Evolutionary conservation across 2,888 invertebrate genomes (phyloP), one percentile per base, ranked within the genome.

Genomic region (Euclidia mi): DNA sequence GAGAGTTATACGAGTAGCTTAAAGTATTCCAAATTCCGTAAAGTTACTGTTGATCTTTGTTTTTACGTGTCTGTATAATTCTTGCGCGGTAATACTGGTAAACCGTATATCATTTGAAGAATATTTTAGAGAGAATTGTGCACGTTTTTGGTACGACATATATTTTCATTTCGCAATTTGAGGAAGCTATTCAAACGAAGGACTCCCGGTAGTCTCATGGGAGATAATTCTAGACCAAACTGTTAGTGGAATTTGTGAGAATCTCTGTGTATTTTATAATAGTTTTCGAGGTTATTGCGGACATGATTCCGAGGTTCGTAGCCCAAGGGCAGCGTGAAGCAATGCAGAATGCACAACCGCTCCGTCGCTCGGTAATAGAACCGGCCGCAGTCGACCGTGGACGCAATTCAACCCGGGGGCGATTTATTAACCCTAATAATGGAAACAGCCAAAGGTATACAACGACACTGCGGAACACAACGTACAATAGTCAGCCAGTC

Each of bases 261-360:
- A 45, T 45, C 38, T 20, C 32, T 31, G 20, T 44, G 10, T 10
- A 51, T 40, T 32, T 45, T 45, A 46, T 46, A 41, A 41, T 25
- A 34, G 40, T 56, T 56, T 25, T 17, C 56, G 70, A 55, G 56
- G 62, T 48, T 65, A 65, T 57, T 55, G 65, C 40, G 49, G 52
- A 47, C 42, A 64, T 56, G 58, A 66, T 63, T 68, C 44, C 56
- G 38, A 31, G 37, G 61, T 65, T 61, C 62, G 51, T 53, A 47
- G 53, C 50, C 64, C 63, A 66, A 73, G 67, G 71, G 64, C 65
- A 32, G 11, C 14, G 20, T 12, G 7, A 10, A 29, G 60, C 51
- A 47, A 56, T 65, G 62, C 62, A 63, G 62, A 74, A 62, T 67
- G 62, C 58, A 67, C 59, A 65, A 53, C 47, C 48, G 56, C 62